A percentile compares a stretch with the other conserved stretches of the same genome.
Conservation (phyloP, 1,140 invertebrate genomes). For the Bradysia coprophila region DNA sequence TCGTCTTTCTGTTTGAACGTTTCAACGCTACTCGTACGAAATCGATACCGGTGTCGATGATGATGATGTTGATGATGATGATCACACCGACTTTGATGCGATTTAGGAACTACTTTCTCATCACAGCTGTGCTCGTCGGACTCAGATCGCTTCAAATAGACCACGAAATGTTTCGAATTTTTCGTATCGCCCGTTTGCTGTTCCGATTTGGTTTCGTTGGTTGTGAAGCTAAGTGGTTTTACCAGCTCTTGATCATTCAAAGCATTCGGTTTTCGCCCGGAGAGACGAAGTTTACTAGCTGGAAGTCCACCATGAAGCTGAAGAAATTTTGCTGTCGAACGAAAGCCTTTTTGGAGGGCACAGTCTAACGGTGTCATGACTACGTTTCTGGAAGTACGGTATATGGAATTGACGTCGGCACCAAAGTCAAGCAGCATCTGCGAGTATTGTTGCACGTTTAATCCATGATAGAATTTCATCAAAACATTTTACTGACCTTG, state of each 20-base stretch:
- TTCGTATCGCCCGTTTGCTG: background rate
- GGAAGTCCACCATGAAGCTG: constrained; percentile 77
- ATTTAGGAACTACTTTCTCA: background rate
- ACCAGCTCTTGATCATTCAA: constrained; percentile 15
- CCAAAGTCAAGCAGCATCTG: constrained; percentile 55
- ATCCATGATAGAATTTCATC: no score
- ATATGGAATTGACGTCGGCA: constrained; percentile 64
- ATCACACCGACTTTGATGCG: constrained; percentile 2
- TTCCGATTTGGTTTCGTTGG: background rate
- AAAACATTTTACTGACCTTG: constrained; percentile 26
- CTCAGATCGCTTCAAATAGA: constrained; percentile 17
- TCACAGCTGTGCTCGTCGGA: constrained; percentile 8
- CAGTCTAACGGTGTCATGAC: constrained; percentile 80
- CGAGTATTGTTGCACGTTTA: no score
- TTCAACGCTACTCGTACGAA: constrained; percentile 20
- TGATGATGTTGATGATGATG: constrained; percentile 2
- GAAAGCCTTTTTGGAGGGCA: constrained; percentile 64
- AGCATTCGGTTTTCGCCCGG: constrained; percentile 17
- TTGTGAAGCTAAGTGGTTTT: constrained; percentile 13
- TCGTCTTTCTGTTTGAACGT: constrained; percentile 5
- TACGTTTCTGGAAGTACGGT: constrained; percentile 62
- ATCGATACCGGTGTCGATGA: background rate
- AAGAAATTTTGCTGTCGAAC: constrained; percentile 81
- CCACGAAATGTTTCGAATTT: constrained; percentile 18
- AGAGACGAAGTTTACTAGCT: constrained; percentile 37